Conservation (phyloP, 2,113 vertebrate genomes). For the Merops nubicus region DNA sequence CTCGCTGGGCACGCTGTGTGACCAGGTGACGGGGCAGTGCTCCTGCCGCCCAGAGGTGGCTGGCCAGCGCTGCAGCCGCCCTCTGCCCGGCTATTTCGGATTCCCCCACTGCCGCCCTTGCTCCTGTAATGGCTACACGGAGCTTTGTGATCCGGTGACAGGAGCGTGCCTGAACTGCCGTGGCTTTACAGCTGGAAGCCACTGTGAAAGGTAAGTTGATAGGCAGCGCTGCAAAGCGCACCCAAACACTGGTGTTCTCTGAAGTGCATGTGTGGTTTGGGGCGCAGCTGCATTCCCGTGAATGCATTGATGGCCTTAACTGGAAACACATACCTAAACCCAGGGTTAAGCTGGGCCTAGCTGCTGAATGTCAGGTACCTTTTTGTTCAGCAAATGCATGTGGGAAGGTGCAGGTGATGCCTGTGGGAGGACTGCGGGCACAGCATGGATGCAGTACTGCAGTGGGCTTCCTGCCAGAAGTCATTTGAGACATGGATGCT, state of each 20-base stretch:
- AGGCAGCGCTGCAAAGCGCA: background rate
- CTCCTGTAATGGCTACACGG: constrained; percentile 76
- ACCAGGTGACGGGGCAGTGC: constrained; percentile 85
- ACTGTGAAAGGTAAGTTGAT: constrained; percentile 79
- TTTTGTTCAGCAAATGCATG: background rate
- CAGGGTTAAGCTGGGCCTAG: background rate
- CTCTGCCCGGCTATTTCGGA: constrained; percentile 78
- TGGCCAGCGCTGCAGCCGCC: constrained; percentile 79
- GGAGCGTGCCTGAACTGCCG: constrained; percentile 80
- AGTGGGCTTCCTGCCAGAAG: rapidly evolving
- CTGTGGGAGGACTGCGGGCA: background rate
- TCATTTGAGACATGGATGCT: background rate
- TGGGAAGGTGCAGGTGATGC: background rate
- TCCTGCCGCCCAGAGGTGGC: constrained; percentile 72
- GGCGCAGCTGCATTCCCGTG: background rate
- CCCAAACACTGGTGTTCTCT: background rate
- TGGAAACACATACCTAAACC: background rate
- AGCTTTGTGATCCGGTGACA: constrained; percentile 76
- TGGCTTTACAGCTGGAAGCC: constrained; percentile 72
- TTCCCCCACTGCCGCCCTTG: constrained; percentile 85
- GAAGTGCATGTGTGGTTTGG: rapidly evolving
- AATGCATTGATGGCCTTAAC: background rate
- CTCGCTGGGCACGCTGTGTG: constrained; percentile 76
- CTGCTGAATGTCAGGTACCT: background rate
- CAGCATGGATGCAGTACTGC: background rate